Base-by-base conservation (phyloP, 64 coral and sea anemone species). In the Acropora yongei region DNA sequence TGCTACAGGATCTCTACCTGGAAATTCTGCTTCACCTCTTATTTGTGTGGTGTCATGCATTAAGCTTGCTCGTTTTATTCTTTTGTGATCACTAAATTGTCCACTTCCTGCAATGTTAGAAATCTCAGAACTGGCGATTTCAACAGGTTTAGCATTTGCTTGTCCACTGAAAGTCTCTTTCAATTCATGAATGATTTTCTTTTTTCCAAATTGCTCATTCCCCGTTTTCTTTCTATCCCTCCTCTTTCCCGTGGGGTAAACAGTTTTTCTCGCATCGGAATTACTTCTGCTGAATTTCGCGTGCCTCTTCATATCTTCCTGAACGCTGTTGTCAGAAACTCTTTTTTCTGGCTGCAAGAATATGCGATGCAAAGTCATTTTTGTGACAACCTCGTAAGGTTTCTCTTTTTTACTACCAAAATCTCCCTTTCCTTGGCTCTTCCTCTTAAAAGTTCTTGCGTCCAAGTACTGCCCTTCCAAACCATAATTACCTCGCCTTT, bases 281-380 rank as follows among this genome's bases (percentile, higher is more conserved):
- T 78, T 5, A 4, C 6, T 12, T 16, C 17, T 17, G 9, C 1
- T 0, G 43, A 41, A 48, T 78, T 17, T 47, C 14, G 43, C 17
- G 11, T 49, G 16, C 75, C 47, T 71, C 6, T 5, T 39, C 20
- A 39, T 1, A 6, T n/a, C 18, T 71, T 8, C 8, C 1, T 4
- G 5, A 71, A 71, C 39, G 68, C 68, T 4, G 16, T 0, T 13
- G 13, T 63, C 60, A 10, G 16, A 63, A 20, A 5, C 9, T 41
- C 13, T 20, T 5, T 20, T 8, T 1, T 69, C 82, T 49, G 65
- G 16, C 14, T 84, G 82, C 5, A 43, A 49, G 48, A 84, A 45
- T 69, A 84, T 84, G 82, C 46, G 49, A 12, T 69, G 14, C 61
- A 84, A 30, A 71, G 82, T 84, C 65, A 49, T 69, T 84, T 48